A percentile compares a stretch with the other conserved stretches of the same genome.
Evolutionary conservation across 2,888 invertebrate genomes (phyloP).

Genomic region (Copidosoma aretas): DNA sequence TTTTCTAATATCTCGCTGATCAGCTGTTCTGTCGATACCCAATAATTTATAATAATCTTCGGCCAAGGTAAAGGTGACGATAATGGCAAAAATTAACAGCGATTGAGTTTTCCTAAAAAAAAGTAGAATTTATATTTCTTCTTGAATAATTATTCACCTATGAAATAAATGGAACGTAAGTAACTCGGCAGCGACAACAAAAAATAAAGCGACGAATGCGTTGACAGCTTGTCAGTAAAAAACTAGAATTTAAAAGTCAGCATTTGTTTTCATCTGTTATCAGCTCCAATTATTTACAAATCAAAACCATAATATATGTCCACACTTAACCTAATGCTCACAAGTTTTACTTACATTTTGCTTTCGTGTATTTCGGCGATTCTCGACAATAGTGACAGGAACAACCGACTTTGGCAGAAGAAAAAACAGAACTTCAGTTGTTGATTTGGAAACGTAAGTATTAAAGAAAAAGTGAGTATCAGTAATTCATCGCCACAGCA

Average conservation of each 20-base stretch:
- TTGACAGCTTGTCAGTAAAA: neutral
- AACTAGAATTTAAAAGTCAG: neutral
- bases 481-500: too few relatives aligned
- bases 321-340: too few relatives aligned
- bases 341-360: too few relatives aligned
- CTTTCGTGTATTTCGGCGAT: too few relatives aligned
- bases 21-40: conserved; percentile 72
- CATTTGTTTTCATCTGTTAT: neutral
- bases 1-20: conserved; percentile 74
- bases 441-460: too few relatives aligned
- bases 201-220: neutral
- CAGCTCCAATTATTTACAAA: too few relatives aligned
- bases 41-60: conserved; percentile 74
- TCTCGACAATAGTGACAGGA: too few relatives aligned
- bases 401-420: too few relatives aligned
- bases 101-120: conserved; percentile 20
- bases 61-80: conserved; percentile 44
- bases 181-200: too few relatives aligned
- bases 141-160: neutral
- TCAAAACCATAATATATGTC: too few relatives aligned
- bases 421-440: too few relatives aligned
- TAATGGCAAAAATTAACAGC: conserved; percentile 31
- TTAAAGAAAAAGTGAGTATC: too few relatives aligned
- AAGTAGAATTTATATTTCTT: neutral
- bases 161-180: neutral